These are phyloP conservation scores for Hypsopygia costalis DNA, from an alignment of 2,888 invertebrate genomes.

Conservation along the genomic window DNA sequence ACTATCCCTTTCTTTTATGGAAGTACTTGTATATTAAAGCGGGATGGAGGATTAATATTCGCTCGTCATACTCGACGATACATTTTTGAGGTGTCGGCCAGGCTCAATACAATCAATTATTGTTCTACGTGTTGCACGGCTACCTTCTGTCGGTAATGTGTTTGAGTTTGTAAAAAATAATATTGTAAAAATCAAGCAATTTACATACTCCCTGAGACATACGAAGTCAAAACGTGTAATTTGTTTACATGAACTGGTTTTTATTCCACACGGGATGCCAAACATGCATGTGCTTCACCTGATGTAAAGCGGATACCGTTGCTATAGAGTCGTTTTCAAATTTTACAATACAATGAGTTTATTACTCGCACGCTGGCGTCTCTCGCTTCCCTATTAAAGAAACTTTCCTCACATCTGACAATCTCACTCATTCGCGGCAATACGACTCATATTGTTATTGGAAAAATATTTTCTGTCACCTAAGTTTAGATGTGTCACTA, in stretches of 20 bases:
- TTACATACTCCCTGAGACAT: slow-evolving; percentile 20
- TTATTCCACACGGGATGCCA: no score
- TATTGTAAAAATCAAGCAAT: slow-evolving; percentile 47
- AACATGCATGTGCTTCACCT: no score
- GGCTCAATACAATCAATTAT: slow-evolving; percentile 77
- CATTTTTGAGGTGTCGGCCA: slow-evolving; percentile 67
- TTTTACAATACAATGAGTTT: no score
- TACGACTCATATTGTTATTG: no score
- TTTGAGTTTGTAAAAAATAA: slow-evolving; percentile 52
- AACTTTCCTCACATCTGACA: no score
- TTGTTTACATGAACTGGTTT: slow-evolving; percentile 29
- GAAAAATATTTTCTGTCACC: no score
- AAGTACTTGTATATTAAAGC: slow-evolving; percentile 24
- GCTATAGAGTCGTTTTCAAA: no score
- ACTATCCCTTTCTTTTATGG: slow-evolving; percentile 43
- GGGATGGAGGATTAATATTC: slow-evolving; percentile 58
- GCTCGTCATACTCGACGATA: slow-evolving; percentile 46
- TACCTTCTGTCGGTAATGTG: slow-evolving; percentile 66
- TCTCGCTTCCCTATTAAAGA: no score
- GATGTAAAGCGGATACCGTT: no score
- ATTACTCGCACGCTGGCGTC: no score
- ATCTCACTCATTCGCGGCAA: no score
- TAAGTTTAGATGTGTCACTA: no score
- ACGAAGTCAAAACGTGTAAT: slow-evolving; percentile 33
- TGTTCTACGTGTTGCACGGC: slow-evolving; percentile 66